phyloP scores from a whole-genome alignment of 2,888 invertebrate genomes.

The Teleogryllus oceanicus region DNA sequence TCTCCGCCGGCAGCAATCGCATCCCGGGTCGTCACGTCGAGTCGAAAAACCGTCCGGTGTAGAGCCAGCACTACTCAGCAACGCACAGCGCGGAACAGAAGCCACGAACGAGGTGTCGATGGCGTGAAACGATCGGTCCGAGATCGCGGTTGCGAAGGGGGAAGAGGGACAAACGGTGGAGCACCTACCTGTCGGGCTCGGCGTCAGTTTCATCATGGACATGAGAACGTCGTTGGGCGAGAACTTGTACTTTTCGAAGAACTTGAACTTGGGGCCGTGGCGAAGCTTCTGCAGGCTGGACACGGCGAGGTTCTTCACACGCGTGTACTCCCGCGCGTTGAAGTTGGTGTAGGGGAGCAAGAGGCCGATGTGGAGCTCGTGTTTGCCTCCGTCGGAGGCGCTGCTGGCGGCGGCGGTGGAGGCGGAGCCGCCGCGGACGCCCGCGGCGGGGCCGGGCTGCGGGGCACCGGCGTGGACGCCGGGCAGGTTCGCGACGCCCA shows the following conservation, averaged over 20 bases:
- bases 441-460: neutral
- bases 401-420: neutral
- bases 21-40: no score
- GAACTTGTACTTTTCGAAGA: conserved; percentile 64
- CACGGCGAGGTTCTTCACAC: conserved; percentile 62
- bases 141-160: no score
- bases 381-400: neutral
- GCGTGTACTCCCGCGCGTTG: conserved; percentile 65
- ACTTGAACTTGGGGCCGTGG: conserved; percentile 49
- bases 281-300: conserved; percentile 56
- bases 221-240: conserved; percentile 60
- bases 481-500: neutral
- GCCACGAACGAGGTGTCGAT: no score
- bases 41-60: no score
- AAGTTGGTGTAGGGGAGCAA: conserved; percentile 75
- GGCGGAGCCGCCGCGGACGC: neutral
- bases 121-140: no score
- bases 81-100: no score
- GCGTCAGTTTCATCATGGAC: conserved; percentile 67
- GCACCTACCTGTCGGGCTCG: conserved; percentile 68
- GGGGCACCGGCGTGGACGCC: neutral
- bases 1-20: no score
- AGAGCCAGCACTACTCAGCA: no score
- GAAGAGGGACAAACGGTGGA: no score
- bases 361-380: conserved; percentile 55